Evolutionary conservation across 2,888 invertebrate species (phyloP), one percentile per base, ranked within the genome.

Genomic region (Ophion costatus): DNA sequence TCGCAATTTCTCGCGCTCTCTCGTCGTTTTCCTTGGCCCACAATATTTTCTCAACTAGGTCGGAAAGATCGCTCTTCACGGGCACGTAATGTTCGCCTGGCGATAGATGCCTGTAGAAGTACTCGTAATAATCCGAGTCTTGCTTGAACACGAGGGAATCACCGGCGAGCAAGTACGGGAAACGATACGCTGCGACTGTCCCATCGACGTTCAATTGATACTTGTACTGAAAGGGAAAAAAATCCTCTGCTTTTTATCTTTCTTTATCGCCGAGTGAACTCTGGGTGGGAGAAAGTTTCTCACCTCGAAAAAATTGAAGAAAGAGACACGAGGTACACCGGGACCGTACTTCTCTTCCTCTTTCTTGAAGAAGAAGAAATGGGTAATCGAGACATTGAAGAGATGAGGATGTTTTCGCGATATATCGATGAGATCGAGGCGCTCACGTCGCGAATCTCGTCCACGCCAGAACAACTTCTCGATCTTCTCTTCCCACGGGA

Each of bases 141-240:
- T 98, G 98, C 94, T 99, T 99, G 17, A 99, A 95, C 17, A 99
- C 96, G 83, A 98, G 94, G 0, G 98, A 96, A 90, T 98, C 97
- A 1, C 99, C 98, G 66, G 96, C 97, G 86, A 99, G 94, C 24
- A 99, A 95, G 93, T 98, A 99, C 0, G 99, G 99, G 88, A 98
- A 95, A 86, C 99, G 95, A 94, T 99, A 99, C 0, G 99, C 98
- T 24, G 99, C 99, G 20, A 99, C 99, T 59, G 99, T 98, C 20
- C 99, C 99, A 94, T 99, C 99, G 79, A 99, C 95, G 91, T 97
- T 98, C 45, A 99, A 94, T 94, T 98, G 98, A 94, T 98, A 99
- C 94, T 99, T 99, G 93, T 97, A 98, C 98, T 99, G 94, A 96
- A 85, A 85, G 64, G 67, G 83, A 22, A 56, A 67, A 69, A 69